Evolutionary conservation across 2,113 vertebrate species (phyloP).

Genomic region (Aplodontia rufa): DNA sequence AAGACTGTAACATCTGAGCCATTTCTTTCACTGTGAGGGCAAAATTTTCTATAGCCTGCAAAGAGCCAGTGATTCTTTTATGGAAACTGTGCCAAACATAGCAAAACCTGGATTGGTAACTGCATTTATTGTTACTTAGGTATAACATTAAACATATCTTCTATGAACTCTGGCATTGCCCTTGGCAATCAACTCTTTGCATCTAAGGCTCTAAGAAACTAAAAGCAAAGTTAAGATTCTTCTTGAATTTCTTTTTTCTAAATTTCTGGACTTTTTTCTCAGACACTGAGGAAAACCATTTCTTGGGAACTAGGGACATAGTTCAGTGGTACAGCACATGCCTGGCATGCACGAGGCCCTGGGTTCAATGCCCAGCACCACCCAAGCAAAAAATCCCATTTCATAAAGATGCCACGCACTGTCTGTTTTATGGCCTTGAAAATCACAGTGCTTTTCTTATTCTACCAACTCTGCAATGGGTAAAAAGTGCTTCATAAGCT

Average conservation of each 20-base stretch:
- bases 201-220: slow-evolving; percentile 33
- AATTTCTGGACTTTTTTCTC: slow-evolving; percentile 1
- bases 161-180: not conserved
- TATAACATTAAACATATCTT: slow-evolving; percentile 1
- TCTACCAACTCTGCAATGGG: not conserved
- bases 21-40: slow-evolving; percentile 97
- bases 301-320: not conserved
- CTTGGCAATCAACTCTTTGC: slow-evolving; percentile 5
- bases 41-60: slow-evolving; percentile 97
- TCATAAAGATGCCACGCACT: not conserved
- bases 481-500: slow-evolving; percentile 47
- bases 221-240: not conserved
- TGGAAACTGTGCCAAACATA: not conserved
- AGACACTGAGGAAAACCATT: not conserved
- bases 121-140: not conserved
- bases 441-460: slow-evolving; percentile 36
- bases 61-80: not conserved
- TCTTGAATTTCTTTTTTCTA: slow-evolving; percentile 23
- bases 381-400: not conserved
- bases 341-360: not conserved
- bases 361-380: not conserved
- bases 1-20: slow-evolving; percentile 95
- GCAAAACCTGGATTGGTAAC: rapidly evolving
- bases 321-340: not conserved
- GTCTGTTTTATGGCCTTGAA: not conserved